Evolutionary conservation across 2,888 invertebrate species (phyloP), one percentile per base, ranked within the genome.

Genomic region (Parascotia fuliginaria): DNA sequence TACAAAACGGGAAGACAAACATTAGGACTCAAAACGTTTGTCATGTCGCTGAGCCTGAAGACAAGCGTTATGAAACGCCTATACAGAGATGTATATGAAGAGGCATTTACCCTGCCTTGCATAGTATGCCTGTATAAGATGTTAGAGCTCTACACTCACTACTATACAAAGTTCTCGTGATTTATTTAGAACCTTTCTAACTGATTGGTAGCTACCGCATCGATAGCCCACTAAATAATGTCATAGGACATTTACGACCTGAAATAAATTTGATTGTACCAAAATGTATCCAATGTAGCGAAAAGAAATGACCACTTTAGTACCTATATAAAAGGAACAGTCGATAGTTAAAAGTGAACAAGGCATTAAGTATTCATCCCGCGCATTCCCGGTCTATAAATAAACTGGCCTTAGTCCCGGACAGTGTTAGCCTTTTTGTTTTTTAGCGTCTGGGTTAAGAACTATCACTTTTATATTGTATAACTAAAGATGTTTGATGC

Each of bases 331-430:
- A 48, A 39, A 57, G 37, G 39, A 5, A 44, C 52, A 38, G 43
- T 58, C n/a, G n/a, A n/a, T 47, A 47, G 14, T 38, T 55, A 41
- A 38, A 60, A 60, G 31, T 55, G 67, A 41, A 53, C 55, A 66
- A 43, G 37, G 46, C 55, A 58, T 66, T 60, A 54, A 46, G 55
- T 53, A 60, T 70, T 63, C 67, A 49, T 70, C 57, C 53, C 36
- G 55, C 42, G 34, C 54, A 37, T 57, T 61, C 67, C 56, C 55
- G 53, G 5, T 58, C 67, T 68, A 68, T 52, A 68, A 68, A 68
- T 68, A 68, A 50, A 53, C 63, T 52, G 42, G 45, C 45, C 44
- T 27, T 24, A 49, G 46, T 54, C 59, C 50, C 56, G 42, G 34
- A 31, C 19, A 14, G 7, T 40, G 53, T 47, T 42, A 58, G 14